Conservation (phyloP, 2,113 vertebrate species). For the Cnemophilus loriae region DNA sequence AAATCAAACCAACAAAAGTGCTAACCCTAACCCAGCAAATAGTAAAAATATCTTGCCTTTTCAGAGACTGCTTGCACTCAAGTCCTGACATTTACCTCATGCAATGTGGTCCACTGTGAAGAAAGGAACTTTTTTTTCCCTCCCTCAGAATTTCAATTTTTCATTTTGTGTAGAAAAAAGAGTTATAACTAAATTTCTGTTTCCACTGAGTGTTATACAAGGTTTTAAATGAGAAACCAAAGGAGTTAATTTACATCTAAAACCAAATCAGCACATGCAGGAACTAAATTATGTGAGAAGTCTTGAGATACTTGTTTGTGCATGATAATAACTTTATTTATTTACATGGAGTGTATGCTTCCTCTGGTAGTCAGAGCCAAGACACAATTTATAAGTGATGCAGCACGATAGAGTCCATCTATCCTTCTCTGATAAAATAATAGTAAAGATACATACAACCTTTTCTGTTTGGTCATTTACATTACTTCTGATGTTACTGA, state of each 20-base stretch:
- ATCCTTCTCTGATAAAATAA: not conserved
- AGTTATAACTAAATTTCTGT: not conserved
- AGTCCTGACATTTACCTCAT: not conserved
- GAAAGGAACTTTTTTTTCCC: not conserved
- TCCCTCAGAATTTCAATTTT: not conserved
- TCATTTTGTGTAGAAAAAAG: not conserved
- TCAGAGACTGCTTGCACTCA: not conserved
- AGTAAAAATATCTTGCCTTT: not conserved
- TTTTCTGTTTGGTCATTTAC: not conserved
- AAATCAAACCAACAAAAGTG: not conserved
- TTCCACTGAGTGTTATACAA: not conserved
- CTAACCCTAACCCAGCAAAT: not conserved
- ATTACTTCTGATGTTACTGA: not conserved
- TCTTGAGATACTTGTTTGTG: not conserved
- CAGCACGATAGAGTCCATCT: not conserved
- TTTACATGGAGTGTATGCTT: not conserved
- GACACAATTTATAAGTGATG: not conserved
- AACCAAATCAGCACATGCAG: not conserved
- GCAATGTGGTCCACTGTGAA: not conserved
- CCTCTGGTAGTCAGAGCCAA: not conserved
- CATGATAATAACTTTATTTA: constrained; percentile 21
- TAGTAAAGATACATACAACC: not conserved
- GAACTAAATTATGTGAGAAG: not conserved
- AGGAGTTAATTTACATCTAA: not conserved
- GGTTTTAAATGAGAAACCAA: not conserved